Base-by-base conservation (phyloP, 2,113 vertebrate species). In the Microcebus tavaratra region DNA sequence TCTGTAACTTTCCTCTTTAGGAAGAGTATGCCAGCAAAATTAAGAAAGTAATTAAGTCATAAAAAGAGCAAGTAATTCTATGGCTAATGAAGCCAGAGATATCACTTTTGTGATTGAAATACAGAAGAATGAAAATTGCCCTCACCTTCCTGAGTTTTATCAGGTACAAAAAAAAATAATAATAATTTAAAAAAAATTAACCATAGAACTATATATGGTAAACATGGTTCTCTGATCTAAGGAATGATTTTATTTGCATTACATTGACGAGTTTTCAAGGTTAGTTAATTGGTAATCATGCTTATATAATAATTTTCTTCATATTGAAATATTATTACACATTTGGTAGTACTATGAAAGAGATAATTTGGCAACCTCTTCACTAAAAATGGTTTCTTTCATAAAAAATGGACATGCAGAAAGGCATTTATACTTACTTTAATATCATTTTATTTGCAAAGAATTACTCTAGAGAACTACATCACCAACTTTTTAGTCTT, bases 31-130 rank as follows among this genome's bases (percentile, higher is more conserved):
- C 29, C 48, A 61, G 15, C n/a, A 50, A 87, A 93, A 96, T 78
- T 93, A 73, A 97, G 31, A 48, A 96, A 91, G 17, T 53, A 92
- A 86, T 57, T 68, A 86, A 89, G 29, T 83, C n/a, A 63, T 72
- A 84, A 68, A 72, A 82, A 94, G 42, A 92, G 20, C 59, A 94
- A 93, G 67, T 36, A 67, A 93, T 88, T 82, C 75, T 82, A 73
- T 21, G 48, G 20, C 34, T 48, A 83, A 53, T 63, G 50, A 90
- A 92, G 42, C 3, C n/a, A 91, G 57, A 61, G 45, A 36, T 63
- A 53, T 4, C 21, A 59, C 13, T 70, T 92, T 73, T 67, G 45
- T 84, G 34, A 95, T 27, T 67, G 14, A 93, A 87, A 68, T 89
- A 36, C 14, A 57, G 55, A 29, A 21, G 7, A 59, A 75, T 90